Percentiles rank a stretch among this genome's conserved stretches.
phyloP scores from a whole-genome alignment of 2,797 vertebrate species.

The Crocodylus rhombifer region DNA sequence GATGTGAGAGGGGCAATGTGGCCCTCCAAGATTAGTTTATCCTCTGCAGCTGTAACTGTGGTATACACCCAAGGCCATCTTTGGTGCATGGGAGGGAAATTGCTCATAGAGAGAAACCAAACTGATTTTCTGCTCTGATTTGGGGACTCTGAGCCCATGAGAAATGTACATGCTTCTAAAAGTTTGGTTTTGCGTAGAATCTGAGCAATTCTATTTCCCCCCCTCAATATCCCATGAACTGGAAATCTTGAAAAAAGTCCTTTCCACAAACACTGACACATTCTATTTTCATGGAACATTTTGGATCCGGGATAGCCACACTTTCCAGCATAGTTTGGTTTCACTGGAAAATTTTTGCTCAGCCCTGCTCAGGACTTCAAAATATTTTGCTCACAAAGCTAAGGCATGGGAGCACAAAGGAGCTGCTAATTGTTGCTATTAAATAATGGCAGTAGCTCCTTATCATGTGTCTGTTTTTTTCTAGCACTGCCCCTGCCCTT shows the following conservation, averaged over 20 bases:
- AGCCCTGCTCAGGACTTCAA: background rate
- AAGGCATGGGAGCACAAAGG: background rate
- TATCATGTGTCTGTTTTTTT: background rate
- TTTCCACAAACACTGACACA: background rate
- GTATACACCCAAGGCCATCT: background rate
- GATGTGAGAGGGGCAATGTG: background rate
- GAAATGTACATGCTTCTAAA: too few species aligned
- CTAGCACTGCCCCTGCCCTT: background rate
- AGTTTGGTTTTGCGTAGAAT: too few species aligned
- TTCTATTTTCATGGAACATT: background rate
- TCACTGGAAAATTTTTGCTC: background rate
- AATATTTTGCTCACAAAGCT: rapidly evolving
- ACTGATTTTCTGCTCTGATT: too few species aligned
- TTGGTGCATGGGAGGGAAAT: background rate
- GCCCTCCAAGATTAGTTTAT: background rate
- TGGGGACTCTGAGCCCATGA: too few species aligned
- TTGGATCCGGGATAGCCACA: background rate
- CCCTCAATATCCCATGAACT: background rate
- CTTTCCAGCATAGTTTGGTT: background rate
- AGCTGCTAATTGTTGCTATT: background rate
- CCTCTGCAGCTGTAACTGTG: background rate
- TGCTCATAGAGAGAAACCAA: too few species aligned
- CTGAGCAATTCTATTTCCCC: background rate
- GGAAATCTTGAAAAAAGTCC: background rate
- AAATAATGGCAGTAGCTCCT: rapidly evolving